phyloP scores from a whole-genome alignment of 1,140 invertebrate genomes.

The Cecropterus lyciades region DNA sequence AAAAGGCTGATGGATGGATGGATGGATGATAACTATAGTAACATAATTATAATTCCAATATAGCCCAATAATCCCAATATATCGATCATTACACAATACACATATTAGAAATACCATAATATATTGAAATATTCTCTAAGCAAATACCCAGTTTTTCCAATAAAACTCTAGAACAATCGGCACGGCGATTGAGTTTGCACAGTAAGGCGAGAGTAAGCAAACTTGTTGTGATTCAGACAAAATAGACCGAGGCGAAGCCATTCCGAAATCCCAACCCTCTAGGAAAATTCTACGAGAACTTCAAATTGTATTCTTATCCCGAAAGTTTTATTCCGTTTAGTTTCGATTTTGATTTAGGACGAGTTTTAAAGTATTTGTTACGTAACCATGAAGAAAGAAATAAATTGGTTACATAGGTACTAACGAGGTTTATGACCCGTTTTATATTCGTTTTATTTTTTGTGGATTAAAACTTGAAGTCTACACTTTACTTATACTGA shows the following conservation, averaged over 20 bases:
- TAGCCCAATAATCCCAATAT: too few species aligned
- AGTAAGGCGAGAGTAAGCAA: conserved; percentile 27
- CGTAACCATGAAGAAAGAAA: too few species aligned
- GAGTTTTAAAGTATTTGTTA: background rate
- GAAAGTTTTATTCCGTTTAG: background rate
- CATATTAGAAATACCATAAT: too few species aligned
- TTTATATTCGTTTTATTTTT: too few species aligned
- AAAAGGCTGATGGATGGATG: too few species aligned
- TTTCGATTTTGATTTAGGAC: background rate
- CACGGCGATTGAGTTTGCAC: conserved; percentile 18
- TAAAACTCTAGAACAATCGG: conserved; percentile 28
- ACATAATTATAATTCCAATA: too few species aligned
- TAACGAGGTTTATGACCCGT: too few species aligned
- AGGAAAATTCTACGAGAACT: conserved; percentile 19
- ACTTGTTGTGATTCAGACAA: conserved; percentile 32
- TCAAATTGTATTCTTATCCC: conserved; percentile 9
- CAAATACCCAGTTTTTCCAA: conserved; percentile 14
- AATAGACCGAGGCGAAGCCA: conserved; percentile 21
- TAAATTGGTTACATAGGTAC: too few species aligned
- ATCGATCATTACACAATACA: too few species aligned
- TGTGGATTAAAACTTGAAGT: too few species aligned
- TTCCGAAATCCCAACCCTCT: conserved; percentile 3
- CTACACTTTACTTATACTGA: too few species aligned
- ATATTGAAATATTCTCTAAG: conserved; percentile 1
- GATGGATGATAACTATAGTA: too few species aligned